A percentile compares a stretch with the other conserved stretches of the same genome.
These are phyloP conservation scores for Notolabrus celidotus DNA, from an alignment of 2,797 vertebrate genomes.

Conservation along the genomic window DNA sequence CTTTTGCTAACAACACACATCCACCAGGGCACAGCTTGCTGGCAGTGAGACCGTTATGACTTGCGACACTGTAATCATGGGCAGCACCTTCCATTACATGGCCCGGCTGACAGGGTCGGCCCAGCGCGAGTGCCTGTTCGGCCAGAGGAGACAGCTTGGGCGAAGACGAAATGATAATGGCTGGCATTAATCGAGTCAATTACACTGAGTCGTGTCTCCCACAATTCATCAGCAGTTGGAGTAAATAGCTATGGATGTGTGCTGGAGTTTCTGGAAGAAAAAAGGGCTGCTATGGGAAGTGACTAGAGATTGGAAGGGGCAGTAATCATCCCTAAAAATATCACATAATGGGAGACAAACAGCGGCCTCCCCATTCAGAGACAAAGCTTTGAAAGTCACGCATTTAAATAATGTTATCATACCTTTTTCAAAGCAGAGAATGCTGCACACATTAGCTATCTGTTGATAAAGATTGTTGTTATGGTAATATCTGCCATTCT, in stretches of 20 bases:
- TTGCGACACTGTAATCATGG: conserved; percentile 85
- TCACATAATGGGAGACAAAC: conserved; percentile 37
- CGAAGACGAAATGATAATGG: conserved; percentile 79
- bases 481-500: not conserved
- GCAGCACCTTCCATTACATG: conserved; percentile 80
- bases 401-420: conserved; percentile 12
- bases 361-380: not conserved
- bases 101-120: conserved; percentile 79
- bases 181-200: conserved; percentile 84
- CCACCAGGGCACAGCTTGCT: conserved; percentile 64
- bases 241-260: conserved; percentile 75
- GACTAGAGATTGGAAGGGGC: conserved; percentile 43
- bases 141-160: conserved; percentile 72
- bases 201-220: conserved; percentile 77
- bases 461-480: conserved; percentile 8
- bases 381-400: conserved; percentile 10
- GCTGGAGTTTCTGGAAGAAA: conserved; percentile 53
- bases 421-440: not conserved
- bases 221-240: conserved; percentile 74
- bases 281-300: conserved; percentile 26
- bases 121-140: conserved; percentile 54
- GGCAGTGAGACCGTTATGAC: conserved; percentile 79
- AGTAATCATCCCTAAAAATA: conserved; percentile 32
- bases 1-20: conserved; percentile 46
- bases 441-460: not conserved